These are phyloP conservation scores for Phyto melanocephala DNA, from an alignment of 2,888 invertebrate species.

Conservation along the genomic window DNA sequence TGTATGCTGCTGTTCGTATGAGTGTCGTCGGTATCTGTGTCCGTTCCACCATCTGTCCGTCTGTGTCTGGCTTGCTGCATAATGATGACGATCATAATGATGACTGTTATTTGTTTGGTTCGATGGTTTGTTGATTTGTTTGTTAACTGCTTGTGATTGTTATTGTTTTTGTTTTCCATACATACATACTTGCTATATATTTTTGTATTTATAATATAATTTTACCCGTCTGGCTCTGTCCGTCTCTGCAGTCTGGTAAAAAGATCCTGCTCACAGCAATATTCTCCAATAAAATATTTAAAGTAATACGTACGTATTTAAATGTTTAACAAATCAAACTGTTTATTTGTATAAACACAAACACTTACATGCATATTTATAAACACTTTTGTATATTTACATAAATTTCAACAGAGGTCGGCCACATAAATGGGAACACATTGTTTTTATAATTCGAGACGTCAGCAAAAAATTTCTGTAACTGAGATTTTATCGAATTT, in stretches of 20 bases:
- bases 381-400: not conserved
- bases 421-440: not conserved
- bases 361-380: not conserved
- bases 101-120: not conserved
- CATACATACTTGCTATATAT: not conserved
- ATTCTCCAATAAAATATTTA: conserved; percentile 63
- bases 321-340: conserved; percentile 66
- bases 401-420: not conserved
- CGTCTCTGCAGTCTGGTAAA: not conserved
- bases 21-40: not conserved
- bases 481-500: too few species aligned
- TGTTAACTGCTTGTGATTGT: conserved; percentile 33
- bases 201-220: not conserved
- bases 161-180: not conserved
- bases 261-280: conserved; percentile 46
- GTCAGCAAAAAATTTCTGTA: too few species aligned
- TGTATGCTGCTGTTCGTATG: conserved; percentile 43
- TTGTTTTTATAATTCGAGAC: not conserved
- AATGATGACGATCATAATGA: not conserved
- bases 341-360: conserved; percentile 63
- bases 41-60: not conserved
- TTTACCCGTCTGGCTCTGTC: conserved; percentile 2
- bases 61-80: conserved; percentile 6
- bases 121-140: conserved; percentile 39
- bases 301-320: conserved; percentile 63